Evolutionary conservation across 2,797 vertebrate species (phyloP), one percentile per base, ranked within the genome.

Genomic region (Darevskia mixta): DNA sequence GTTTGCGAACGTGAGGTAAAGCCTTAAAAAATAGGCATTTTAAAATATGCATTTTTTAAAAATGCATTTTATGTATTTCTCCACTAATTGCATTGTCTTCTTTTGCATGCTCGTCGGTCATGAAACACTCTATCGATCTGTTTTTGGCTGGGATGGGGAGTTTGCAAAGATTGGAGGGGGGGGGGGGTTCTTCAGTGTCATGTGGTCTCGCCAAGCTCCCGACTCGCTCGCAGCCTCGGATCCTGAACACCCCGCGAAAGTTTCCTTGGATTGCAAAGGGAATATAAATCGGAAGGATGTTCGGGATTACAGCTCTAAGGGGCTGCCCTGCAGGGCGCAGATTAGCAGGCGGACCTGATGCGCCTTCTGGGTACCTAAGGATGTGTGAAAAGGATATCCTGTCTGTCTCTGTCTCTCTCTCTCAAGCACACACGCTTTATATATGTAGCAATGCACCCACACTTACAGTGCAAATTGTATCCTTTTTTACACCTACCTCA

Each of bases 1-100:
- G 94, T 91, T 92, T 84, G 91, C 87, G 67, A 94, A 84, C 61
- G 89, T 89, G 89, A 93, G 95, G 95, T 90, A 87, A 87, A 1
- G 3, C 41, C 76, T 23, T 35, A 9, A 13, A 55, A 55, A 55
- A 15, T 13, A 55, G 49, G 49, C 49, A 15, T 55, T 55, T 55
- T 15, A 55, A 55, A 55, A 55, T 15, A 55, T 55, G 49, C 49
- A 55, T 55, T 55, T 55, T 55, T 55, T 13, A 55, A n/a, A n/a
- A n/a, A 55, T 55, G 49, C 49, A 55, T 4, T 55, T 55, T 55
- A 55, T 55, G 3, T 45, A 25, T 69, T 77, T n/a, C 25, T 3
- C 27, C 41, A 15, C 4, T 81, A 23, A 13, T 8, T 32, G 35
- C 58, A 8, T 82, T 15, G 11, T 15, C 58, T 38, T 81, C 13